Base-by-base conservation (phyloP, 2,888 invertebrate species). In the Folsomia manolachei region DNA sequence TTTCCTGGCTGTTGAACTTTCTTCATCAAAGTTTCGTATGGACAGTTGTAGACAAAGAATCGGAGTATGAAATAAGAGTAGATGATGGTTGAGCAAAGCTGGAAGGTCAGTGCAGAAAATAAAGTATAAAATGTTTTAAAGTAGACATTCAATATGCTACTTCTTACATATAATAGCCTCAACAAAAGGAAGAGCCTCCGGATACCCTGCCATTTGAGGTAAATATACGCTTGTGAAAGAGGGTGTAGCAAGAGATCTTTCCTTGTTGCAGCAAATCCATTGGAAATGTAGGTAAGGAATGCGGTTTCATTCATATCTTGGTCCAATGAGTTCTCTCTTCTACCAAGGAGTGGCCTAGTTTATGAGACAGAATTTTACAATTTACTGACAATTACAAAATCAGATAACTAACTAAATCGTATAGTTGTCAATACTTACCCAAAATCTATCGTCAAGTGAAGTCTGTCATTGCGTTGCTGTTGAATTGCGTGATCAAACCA, bases 171-270 rank as follows among this genome's bases (percentile, higher is more conserved):
- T 81, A 91, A 92, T 69, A 91, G 86, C 27, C 93, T 86, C 2
- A 64, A 27, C 81, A 92, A 92, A 81, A 92, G 86, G 0, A 93
- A 85, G 81, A 94, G 93, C 82, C 92, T 93, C 83, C 92, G 92
- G 78, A 94, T 93, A 79, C 90, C 86, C 69, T 90, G 86, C 93
- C 94, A 94, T 85, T 94, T 94, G 21, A 94, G 84, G 81, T 91
- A 90, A 0, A 94, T 85, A 82, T 94, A 94, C 2, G 93, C 93
- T 83, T 93, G 92, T 76, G 91, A 92, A 0, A 94, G 86, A 0
- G 93, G 93, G 84, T 94, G 93, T 83, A 92, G 92, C 1, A 94
- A 84, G 7, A 94, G 86, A 70, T 91, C 89, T 81, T 90, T 89
- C 77, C 91, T 91, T 0, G 93, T 93, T n/a, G 27, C 25, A 60